Conservation (phyloP, 1,140 invertebrate genomes). For the Bombus confusus region DNA sequence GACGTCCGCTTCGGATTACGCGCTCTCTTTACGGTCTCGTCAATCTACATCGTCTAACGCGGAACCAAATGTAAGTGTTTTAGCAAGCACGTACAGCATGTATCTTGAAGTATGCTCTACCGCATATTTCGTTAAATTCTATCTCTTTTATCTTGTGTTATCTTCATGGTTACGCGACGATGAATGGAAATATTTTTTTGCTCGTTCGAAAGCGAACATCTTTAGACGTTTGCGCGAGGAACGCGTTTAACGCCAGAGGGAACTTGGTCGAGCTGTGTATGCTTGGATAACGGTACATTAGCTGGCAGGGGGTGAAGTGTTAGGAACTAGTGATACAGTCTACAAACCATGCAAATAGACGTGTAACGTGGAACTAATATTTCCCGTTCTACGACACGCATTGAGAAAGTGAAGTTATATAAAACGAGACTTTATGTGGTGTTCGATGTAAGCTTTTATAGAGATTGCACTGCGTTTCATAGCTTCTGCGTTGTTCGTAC, state of each 20-base stretch:
- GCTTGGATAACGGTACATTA: constrained; percentile 58
- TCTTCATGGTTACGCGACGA: background rate
- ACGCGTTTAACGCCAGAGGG: background rate
- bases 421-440: too few relatives aligned
- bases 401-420: background rate
- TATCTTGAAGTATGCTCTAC: background rate
- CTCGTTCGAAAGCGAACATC: background rate
- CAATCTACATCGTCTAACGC: constrained; percentile 69
- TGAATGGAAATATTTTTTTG: background rate
- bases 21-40: constrained; percentile 69
- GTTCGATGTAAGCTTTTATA: too few relatives aligned
- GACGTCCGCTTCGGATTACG: constrained; percentile 73
- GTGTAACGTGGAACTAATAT: constrained; percentile 17
- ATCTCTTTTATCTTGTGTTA: background rate
- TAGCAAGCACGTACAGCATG: constrained; percentile 10
- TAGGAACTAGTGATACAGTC: background rate
- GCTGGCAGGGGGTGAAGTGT: constrained; percentile 27
- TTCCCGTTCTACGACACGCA: background rate
- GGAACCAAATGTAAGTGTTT: constrained; percentile 72
- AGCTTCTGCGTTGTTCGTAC: too few relatives aligned
- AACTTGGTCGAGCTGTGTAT: background rate
- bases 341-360: background rate
- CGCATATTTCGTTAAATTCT: background rate
- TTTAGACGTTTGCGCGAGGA: background rate
- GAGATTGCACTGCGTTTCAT: too few relatives aligned